These are phyloP conservation scores for Tragulus kanchil DNA, from an alignment of 2,113 vertebrate species.

Conservation along the genomic window DNA sequence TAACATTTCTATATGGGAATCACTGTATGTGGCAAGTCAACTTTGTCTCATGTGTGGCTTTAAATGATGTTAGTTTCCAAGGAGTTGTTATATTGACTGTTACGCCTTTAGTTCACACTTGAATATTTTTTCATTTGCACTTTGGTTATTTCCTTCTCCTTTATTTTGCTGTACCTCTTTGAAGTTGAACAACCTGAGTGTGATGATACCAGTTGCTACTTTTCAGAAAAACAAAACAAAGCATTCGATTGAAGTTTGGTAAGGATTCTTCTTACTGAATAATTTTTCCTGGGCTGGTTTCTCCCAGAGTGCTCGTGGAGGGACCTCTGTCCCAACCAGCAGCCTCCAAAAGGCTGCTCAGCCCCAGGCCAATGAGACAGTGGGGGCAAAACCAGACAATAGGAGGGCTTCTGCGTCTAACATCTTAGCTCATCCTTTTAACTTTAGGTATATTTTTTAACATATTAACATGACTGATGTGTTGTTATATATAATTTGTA, in stretches of 20 bases:
- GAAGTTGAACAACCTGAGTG: background rate
- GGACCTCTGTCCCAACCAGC: background rate
- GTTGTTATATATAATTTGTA: background rate
- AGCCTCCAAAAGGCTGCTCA: background rate
- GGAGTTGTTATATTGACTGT: background rate
- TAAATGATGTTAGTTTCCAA: background rate
- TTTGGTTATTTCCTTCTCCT: background rate
- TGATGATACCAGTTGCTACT: background rate
- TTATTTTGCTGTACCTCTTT: background rate
- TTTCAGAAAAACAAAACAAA: background rate
- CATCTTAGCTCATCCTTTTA: background rate
- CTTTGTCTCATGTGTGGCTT: background rate
- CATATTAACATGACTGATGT: background rate
- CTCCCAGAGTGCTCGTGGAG: background rate
- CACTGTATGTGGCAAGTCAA: background rate
- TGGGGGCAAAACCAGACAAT: background rate
- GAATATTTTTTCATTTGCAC: background rate
- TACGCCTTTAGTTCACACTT: background rate
- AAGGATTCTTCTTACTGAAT: background rate
- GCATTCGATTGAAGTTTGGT: background rate
- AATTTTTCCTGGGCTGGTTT: background rate
- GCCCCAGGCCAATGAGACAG: background rate
- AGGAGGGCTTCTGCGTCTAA: background rate
- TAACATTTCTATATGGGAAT: background rate
- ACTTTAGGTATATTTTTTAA: background rate